phyloP scores from a whole-genome alignment of 2,888 invertebrate species.

The Athalia rosae region DNA sequence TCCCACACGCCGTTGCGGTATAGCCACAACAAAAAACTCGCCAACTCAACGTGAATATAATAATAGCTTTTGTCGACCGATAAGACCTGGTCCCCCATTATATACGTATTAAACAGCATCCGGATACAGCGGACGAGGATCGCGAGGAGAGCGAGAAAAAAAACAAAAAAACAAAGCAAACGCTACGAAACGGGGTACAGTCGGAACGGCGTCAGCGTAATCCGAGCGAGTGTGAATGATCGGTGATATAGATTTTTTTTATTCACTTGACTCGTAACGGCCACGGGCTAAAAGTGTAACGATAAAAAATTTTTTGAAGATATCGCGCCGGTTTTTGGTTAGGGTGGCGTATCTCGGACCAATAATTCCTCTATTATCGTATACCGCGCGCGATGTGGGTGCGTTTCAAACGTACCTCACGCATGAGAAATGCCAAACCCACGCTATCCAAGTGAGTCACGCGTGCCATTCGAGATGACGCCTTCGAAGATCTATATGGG shows the following conservation, averaged over 20 bases:
- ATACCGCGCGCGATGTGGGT: slow-evolving; percentile 19
- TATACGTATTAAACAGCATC: too few relatives aligned
- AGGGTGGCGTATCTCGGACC: neutral
- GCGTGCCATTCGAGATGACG: slow-evolving; percentile 55
- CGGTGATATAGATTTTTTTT: slow-evolving; percentile 16
- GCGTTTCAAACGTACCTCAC: slow-evolving; percentile 43
- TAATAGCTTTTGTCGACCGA: too few relatives aligned
- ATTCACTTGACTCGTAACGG: slow-evolving; percentile 1
- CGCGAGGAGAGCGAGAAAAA: too few relatives aligned
- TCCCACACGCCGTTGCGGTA: too few relatives aligned
- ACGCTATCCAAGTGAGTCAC: slow-evolving; percentile 67
- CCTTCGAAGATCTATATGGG: slow-evolving; percentile 31
- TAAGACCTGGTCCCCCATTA: too few relatives aligned
- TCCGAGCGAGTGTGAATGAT: slow-evolving; percentile 37
- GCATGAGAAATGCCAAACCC: slow-evolving; percentile 64
- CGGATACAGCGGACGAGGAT: too few relatives aligned
- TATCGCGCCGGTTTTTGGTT: neutral
- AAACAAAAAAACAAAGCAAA: neutral
- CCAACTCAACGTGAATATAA: too few relatives aligned
- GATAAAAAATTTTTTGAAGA: slow-evolving; percentile 6
- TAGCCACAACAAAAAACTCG: too few relatives aligned
- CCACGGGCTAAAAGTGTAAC: slow-evolving; percentile 20
- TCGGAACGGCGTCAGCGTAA: slow-evolving; percentile 32
- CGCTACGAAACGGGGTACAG: neutral
- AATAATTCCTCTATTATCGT: neutral